Evolutionary conservation across 2,113 vertebrate genomes (phyloP).

Genomic region (Phrynosoma platyrhinos): DNA sequence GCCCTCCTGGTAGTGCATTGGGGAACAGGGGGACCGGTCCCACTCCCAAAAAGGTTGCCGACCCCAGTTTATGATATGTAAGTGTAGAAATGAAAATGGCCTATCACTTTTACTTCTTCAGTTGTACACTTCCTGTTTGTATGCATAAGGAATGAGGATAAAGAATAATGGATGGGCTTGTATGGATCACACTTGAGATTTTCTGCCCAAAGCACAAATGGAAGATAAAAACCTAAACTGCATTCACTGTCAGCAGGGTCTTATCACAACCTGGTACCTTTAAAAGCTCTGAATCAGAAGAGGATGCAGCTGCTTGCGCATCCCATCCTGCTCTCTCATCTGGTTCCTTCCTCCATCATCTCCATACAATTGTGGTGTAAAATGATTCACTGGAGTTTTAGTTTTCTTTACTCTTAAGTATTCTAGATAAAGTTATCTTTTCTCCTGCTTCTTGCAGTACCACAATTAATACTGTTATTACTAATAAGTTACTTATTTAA

Average conservation of each 20-base stretch:
- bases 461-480: no score
- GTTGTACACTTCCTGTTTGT: background rate
- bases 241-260: background rate
- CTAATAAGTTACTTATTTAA: no score
- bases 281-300: background rate
- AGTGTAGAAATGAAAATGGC: conserved; percentile 25
- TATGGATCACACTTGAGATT: background rate
- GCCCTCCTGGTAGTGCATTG: no score
- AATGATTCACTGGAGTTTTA: no score
- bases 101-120: conserved; percentile 26
- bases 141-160: background rate
- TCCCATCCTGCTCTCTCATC: no score
- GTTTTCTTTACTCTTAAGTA: no score
- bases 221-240: background rate
- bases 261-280: background rate
- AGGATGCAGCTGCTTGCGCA: no score
- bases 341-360: background rate
- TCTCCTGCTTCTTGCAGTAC: no score
- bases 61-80: conserved; percentile 10
- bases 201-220: background rate
- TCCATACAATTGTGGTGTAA: background rate
- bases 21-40: no score
- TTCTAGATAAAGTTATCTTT: no score
- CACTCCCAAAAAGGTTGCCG: no score
- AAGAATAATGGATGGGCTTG: conserved; percentile 47